Base-by-base conservation (phyloP, 2,888 invertebrate genomes). In the Salpingus planirostris region DNA sequence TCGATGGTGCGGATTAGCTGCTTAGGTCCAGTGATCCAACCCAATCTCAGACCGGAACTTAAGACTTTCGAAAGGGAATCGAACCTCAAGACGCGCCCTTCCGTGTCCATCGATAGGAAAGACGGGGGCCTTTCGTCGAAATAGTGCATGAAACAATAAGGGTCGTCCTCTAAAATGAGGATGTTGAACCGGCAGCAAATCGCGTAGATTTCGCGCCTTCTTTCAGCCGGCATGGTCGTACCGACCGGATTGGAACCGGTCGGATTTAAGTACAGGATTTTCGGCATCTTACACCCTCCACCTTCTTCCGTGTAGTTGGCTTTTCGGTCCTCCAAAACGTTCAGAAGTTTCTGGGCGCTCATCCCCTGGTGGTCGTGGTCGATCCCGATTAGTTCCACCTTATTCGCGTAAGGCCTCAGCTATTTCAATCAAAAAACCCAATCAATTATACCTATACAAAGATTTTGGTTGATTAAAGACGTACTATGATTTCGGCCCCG, bases 131-230 rank as follows among this genome's bases (percentile, higher is more conserved):
- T 67, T 26, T 67, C 77, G 37, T 75, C 70, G 43, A 71, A 64
- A 59, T 80, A 88, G 57, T 81, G 79, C 52, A 88, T 64, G 55
- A 80, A 86, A 63, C 78, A 82, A 52, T 87, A 88, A 0, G 88
- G 83, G 60, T 87, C 87, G 51, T 88, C 88, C 56, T 88, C 88
- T 4, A 88, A 51, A 30, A 88, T 84, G 5, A 88, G 52, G 18
- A 88, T 73, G 62, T 87, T 77, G 57, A 80, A 84, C 56, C 75
- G 70, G 60, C 81, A 80, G 25, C 84, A 83, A 40, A 87, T 67
- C 44, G 74, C 68, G 54, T 88, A 87, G 24, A 88, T 77, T 60
- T 75, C 72, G 39, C 72, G 67, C 36, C 79, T 72, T 41, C 86
- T 69, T 10, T 76, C 71, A 24, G 73, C 64, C 0, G 80, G 68